Evolutionary conservation across 2,888 invertebrate species (phyloP).

Genomic region (Dryomyza anilis): DNA sequence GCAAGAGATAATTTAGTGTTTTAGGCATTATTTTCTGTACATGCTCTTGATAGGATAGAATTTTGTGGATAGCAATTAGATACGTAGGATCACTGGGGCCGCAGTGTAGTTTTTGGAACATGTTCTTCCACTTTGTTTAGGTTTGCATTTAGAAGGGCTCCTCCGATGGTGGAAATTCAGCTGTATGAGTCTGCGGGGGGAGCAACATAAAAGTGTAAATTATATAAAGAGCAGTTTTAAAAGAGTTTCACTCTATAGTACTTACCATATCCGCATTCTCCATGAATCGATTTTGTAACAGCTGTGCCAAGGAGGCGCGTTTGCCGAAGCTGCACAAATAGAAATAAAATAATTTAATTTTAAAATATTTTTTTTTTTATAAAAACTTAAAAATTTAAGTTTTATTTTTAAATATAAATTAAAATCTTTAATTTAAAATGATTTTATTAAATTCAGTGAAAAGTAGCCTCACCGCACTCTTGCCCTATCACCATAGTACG

Average conservation of each 20-base stretch:
- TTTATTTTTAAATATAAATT: too few relatives aligned
- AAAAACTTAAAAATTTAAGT: background rate
- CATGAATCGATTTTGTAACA: conserved; percentile 47
- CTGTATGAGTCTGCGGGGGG: conserved; percentile 38
- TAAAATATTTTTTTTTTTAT: too few relatives aligned
- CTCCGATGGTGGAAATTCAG: conserved; percentile 41
- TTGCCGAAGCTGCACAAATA: conserved; percentile 59
- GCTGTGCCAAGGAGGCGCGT: conserved; percentile 47
- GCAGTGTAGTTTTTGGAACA: too few relatives aligned
- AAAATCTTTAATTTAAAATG: too few relatives aligned
- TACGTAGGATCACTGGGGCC: too few relatives aligned
- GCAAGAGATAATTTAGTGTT: too few relatives aligned
- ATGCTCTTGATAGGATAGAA: too few relatives aligned
- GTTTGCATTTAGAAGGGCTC: conserved; percentile 40
- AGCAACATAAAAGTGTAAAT: background rate
- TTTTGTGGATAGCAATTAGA: background rate
- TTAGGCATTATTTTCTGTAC: too few relatives aligned
- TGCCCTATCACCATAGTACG: conserved; percentile 70
- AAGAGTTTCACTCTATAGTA: background rate
- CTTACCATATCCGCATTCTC: conserved; percentile 47
- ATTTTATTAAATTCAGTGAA: background rate
- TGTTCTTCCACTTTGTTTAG: too few relatives aligned
- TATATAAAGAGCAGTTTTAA: background rate
- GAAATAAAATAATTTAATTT: too few relatives aligned
- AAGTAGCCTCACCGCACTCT: conserved; percentile 66